Percentiles rank a stretch among this genome's conserved stretches.
These are phyloP conservation scores for Pinna nobilis DNA, from an alignment of 1,140 invertebrate species.

Conservation along the genomic window DNA sequence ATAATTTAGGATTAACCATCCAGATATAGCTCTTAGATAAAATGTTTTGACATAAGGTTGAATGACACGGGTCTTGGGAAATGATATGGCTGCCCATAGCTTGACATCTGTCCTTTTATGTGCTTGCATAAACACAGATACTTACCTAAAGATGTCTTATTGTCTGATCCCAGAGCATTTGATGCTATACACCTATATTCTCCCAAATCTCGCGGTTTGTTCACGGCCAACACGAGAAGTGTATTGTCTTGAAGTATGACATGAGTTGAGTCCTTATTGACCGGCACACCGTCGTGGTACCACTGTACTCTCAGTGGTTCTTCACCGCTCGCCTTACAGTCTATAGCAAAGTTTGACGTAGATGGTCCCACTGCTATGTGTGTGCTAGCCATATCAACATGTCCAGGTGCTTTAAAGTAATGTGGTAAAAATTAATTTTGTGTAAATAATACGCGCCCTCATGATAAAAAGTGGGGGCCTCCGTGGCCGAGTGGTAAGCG, in stretches of 20 bases:
- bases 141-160: conserved; percentile 30
- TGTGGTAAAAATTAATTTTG: not conserved
- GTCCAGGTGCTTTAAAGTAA: conserved; percentile 16
- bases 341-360: conserved; percentile 22
- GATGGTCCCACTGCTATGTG: not conserved
- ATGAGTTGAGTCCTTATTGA: conserved; percentile 14
- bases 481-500: too few relatives aligned
- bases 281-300: conserved; percentile 33
- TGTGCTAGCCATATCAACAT: conserved; percentile 19
- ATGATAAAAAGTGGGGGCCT: too few relatives aligned
- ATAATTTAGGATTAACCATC: too few relatives aligned
- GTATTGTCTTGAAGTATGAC: conserved; percentile 30
- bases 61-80: too few relatives aligned
- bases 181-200: conserved; percentile 27
- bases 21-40: too few relatives aligned
- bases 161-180: conserved; percentile 30
- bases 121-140: too few relatives aligned
- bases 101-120: too few relatives aligned
- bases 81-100: too few relatives aligned
- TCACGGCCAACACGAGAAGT: conserved; percentile 12
- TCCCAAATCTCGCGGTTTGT: conserved; percentile 25
- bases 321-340: conserved; percentile 31
- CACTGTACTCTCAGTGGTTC: conserved; percentile 28
- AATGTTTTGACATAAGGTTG: too few relatives aligned
- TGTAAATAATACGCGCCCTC: not conserved